phyloP scores from a whole-genome alignment of 2,113 vertebrate genomes.

The Brachyhypopomus gauderio region DNA sequence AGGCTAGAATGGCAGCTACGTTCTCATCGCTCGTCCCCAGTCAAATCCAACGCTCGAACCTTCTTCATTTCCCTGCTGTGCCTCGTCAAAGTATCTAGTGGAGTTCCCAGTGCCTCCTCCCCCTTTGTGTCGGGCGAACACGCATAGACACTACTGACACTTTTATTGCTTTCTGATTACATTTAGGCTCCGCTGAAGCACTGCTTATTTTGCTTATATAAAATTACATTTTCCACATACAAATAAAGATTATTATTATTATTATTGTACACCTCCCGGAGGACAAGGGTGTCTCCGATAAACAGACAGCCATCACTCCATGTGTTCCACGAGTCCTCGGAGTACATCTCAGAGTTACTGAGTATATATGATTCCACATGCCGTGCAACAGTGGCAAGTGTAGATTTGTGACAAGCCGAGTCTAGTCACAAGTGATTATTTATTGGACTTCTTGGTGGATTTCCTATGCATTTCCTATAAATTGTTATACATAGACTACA shows the following conservation, averaged over 20 bases:
- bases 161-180: slow-evolving; percentile 52
- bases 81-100: slow-evolving; percentile 31
- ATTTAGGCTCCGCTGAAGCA: slow-evolving; percentile 29
- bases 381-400: background rate
- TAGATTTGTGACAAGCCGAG: background rate
- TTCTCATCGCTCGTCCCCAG: slow-evolving; percentile 14
- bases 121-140: slow-evolving; percentile 16
- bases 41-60: slow-evolving; percentile 34
- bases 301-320: slow-evolving; percentile 21
- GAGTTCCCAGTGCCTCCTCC: slow-evolving; percentile 22
- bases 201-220: slow-evolving; percentile 36
- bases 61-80: slow-evolving; percentile 48
- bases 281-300: background rate
- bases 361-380: background rate
- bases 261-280: slow-evolving; percentile 32
- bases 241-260: too few relatives aligned
- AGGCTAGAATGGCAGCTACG: background rate
- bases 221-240: slow-evolving; percentile 25
- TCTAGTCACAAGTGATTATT: background rate
- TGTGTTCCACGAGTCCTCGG: slow-evolving; percentile 8
- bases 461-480: too few relatives aligned
- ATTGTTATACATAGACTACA: background rate
- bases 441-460: too few relatives aligned
- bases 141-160: slow-evolving; percentile 21
- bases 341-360: slow-evolving; percentile 4